phyloP scores from a whole-genome alignment of 2,113 vertebrate genomes.

The Amazona vittata region DNA sequence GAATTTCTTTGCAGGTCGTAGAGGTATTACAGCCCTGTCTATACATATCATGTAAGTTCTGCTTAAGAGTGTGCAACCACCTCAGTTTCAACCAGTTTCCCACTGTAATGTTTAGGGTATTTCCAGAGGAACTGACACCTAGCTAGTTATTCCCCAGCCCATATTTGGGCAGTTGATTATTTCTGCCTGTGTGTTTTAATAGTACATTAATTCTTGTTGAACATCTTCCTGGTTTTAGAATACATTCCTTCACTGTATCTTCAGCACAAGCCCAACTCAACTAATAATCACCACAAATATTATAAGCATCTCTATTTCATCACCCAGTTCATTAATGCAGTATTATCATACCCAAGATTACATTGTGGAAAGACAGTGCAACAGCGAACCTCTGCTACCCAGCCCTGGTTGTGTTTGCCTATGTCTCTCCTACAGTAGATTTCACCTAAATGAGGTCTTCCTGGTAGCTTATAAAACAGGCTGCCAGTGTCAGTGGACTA shows the following conservation, averaged over 20 bases:
- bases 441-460: background rate
- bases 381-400: background rate
- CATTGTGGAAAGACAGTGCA: background rate
- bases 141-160: background rate
- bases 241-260: background rate
- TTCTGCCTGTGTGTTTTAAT: background rate
- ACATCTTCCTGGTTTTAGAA: background rate
- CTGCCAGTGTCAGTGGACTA: background rate
- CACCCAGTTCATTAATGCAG: background rate
- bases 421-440: background rate
- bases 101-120: background rate
- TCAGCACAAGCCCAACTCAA: background rate
- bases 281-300: background rate
- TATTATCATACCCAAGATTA: background rate
- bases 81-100: background rate
- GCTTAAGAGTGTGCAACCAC: background rate
- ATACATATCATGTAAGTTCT: background rate
- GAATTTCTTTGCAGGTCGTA: background rate
- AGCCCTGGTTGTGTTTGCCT: background rate
- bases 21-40: background rate
- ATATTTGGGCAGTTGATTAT: background rate
- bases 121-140: conserved; percentile 48
- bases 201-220: background rate
- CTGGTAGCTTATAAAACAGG: background rate
- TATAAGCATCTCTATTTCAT: background rate